These are phyloP conservation scores for Agrotis segetum DNA, from an alignment of 2,888 invertebrate genomes.

Conservation along the genomic window DNA sequence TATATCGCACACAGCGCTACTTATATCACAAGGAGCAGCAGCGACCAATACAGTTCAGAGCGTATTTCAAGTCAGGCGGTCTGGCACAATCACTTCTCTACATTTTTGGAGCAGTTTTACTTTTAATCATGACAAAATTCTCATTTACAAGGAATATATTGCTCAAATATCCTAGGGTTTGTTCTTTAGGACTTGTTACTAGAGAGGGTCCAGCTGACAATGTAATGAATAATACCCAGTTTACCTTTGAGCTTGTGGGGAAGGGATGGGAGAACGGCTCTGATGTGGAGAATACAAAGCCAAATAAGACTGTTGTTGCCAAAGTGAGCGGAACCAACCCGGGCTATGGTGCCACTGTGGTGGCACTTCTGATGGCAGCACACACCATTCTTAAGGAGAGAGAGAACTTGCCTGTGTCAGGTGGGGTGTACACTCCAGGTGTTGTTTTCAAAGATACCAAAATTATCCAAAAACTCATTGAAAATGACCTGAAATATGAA, in stretches of 20 bases:
- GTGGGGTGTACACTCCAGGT: slow-evolving; percentile 97
- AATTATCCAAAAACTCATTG: slow-evolving; percentile 94
- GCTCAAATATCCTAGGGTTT: slow-evolving; percentile 84
- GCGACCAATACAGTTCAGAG: slow-evolving; percentile 95
- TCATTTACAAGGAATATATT: slow-evolving; percentile 72
- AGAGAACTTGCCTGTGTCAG: slow-evolving; percentile 94
- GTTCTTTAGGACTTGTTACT: slow-evolving; percentile 93
- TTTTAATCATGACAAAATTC: slow-evolving; percentile 70
- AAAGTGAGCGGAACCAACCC: slow-evolving; percentile 93
- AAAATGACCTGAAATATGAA: slow-evolving; percentile 94
- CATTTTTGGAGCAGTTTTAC: slow-evolving; percentile 90
- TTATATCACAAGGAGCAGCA: slow-evolving; percentile 92
- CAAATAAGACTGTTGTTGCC: slow-evolving; percentile 92
- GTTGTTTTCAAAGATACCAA: slow-evolving; percentile 96
- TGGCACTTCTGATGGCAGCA: slow-evolving; percentile 94
- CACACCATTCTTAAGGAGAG: slow-evolving; percentile 94
- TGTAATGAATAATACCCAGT: slow-evolving; percentile 91
- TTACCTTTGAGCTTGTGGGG: slow-evolving; percentile 93
- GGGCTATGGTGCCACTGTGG: slow-evolving; percentile 96
- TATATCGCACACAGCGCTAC: slow-evolving; percentile 95
- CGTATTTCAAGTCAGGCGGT: slow-evolving; percentile 92
- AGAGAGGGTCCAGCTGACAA: slow-evolving; percentile 92
- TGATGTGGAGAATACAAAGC: slow-evolving; percentile 89
- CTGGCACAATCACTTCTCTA: slow-evolving; percentile 82
- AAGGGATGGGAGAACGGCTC: slow-evolving; percentile 93